phyloP scores from a whole-genome alignment of 2,113 vertebrate species.

The Podarcis raffonei region DNA sequence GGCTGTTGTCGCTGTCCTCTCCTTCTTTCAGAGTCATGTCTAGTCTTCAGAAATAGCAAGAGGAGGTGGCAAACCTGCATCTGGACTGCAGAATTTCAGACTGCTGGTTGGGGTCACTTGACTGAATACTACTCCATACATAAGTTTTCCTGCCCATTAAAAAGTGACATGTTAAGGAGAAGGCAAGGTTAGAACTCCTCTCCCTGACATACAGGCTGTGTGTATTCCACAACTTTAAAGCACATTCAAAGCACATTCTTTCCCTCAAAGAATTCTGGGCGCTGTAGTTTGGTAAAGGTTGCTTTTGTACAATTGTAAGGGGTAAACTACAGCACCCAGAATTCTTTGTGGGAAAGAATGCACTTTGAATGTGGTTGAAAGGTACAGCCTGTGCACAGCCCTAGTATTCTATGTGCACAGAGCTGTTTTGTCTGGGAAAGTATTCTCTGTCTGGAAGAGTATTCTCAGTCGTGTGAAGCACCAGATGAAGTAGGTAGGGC shows the following conservation, averaged over 20 bases:
- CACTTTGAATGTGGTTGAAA: no score
- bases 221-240: no score
- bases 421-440: background rate
- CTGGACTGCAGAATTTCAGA: background rate
- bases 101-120: background rate
- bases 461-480: background rate
- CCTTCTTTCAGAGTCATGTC: background rate
- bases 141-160: background rate
- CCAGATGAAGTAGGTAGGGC: no score
- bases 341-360: no score
- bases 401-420: background rate
- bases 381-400: no score
- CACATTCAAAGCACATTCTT: no score
- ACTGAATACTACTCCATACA: background rate
- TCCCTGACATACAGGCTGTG: background rate
- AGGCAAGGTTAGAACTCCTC: background rate
- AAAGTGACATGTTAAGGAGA: background rate
- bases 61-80: background rate
- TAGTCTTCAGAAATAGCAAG: background rate
- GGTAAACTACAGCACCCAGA: no score
- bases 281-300: no score
- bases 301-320: no score
- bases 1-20: background rate
- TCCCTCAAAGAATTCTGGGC: no score
- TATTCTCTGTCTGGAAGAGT: background rate